These are phyloP conservation scores for Amblyraja radiata DNA, from an alignment of 2,797 vertebrate genomes.

Conservation along the genomic window DNA sequence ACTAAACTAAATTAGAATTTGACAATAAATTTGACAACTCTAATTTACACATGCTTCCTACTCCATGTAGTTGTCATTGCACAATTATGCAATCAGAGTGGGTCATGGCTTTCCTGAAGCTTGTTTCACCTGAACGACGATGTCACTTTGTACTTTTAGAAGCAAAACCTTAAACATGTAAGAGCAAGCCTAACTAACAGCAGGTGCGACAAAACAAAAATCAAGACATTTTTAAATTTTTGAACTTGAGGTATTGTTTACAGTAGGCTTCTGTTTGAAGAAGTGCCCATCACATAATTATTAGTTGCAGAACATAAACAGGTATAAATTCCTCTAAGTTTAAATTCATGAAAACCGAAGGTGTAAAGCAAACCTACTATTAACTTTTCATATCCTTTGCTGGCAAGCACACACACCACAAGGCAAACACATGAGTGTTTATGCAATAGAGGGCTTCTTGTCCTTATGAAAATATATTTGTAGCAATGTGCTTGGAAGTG, in stretches of 20 bases:
- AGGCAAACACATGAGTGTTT: conserved; percentile 29
- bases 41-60: too few species aligned
- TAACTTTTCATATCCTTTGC: conserved; percentile 25
- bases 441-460: conserved; percentile 10
- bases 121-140: background rate
- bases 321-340: background rate
- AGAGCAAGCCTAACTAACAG: background rate
- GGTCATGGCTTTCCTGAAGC: background rate
- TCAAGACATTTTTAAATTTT: background rate
- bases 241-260: background rate
- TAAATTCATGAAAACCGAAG: conserved; percentile 26
- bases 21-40: background rate
- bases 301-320: background rate
- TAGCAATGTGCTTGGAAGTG: background rate
- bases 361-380: conserved; percentile 17
- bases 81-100: background rate
- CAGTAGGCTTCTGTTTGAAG: background rate
- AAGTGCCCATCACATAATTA: background rate
- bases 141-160: background rate
- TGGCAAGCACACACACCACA: conserved; percentile 14
- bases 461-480: conserved; percentile 33
- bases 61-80: background rate
- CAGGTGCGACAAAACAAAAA: background rate
- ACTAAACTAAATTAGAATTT: too few species aligned
- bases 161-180: background rate